Evolutionary conservation across 2,797 vertebrate genomes (phyloP), one percentile per base, ranked within the genome.

Genomic region (Sebastes steindachneri): DNA sequence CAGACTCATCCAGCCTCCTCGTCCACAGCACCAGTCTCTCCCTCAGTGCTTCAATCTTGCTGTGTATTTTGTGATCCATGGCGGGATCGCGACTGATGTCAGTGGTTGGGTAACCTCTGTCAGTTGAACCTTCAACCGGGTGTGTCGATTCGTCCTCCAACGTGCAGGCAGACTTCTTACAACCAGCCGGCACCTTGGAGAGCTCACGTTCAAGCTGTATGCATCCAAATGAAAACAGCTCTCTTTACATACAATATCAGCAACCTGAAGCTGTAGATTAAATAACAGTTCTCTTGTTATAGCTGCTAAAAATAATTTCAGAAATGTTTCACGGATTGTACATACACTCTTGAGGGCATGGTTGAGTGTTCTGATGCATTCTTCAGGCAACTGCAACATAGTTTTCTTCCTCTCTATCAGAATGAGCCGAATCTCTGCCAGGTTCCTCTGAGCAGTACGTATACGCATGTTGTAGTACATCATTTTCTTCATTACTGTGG

Each of bases 391-490:
- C 60, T 94, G 95, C 33, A 94, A 88, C 35, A 95, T 82, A 63
- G 91, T 92, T 88, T 82, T 93, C 87, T 95, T 97, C 86, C 86
- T 94, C 79, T 97, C 94, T 53, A 84, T 91, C 57, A 98, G 91
- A 79, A 87, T 95, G 62, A 95, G 85, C 55, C 88, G 90, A 1
- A 90, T 90, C 88, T 96, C 95, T 63, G 86, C 90, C 69, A 97
- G 94, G 64, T 93, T 93, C 54, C 96, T 94, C 69, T 95, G 93
- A 75, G 94, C 87, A 4, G 89, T 92, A 73, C 95, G 97, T 60
- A 97, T 92, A 21, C 96, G 95, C 97, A 98, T 98, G 86, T 96
- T 97, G 84, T 98, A 99, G 90, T 97, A 99, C 96, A 97, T 98
- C 77, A 94, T 95, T 93, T 98, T 99, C 92, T 98, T 98, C 94